phyloP scores from a whole-genome alignment of 2,797 vertebrate genomes.

The Limnodromus scolopaceus region DNA sequence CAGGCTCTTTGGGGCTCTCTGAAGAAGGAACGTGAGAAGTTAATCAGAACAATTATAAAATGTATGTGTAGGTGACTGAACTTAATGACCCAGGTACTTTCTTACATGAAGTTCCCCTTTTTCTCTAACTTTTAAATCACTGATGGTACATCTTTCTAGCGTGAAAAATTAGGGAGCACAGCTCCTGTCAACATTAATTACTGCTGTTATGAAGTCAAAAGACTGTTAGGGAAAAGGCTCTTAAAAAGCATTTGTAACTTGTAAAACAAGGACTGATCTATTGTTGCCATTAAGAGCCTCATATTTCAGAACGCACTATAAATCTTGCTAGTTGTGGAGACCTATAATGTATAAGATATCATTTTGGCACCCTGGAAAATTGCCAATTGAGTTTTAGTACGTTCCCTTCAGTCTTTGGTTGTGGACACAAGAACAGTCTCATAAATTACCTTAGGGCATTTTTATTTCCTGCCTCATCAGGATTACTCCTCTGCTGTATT shows the following conservation, averaged over 20 bases:
- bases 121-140: not conserved
- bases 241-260: not conserved
- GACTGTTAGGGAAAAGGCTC: not conserved
- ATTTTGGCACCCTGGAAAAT: not conserved
- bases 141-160: not conserved
- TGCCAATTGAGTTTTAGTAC: not conserved
- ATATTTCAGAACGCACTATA: not conserved
- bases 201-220: conserved; percentile 1
- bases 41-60: not conserved
- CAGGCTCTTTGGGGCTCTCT: not conserved
- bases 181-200: not conserved
- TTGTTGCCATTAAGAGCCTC: not conserved
- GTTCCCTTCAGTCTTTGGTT: not conserved
- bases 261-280: conserved; percentile 15
- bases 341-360: not conserved
- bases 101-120: not conserved
- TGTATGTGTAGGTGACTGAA: not conserved
- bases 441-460: not conserved
- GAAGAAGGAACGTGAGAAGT: not conserved
- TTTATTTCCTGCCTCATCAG: conserved; percentile 13
- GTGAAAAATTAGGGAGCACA: not conserved
- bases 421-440: not conserved
- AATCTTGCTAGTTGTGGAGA: not conserved
- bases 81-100: not conserved
- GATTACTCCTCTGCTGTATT: not conserved